Conservation (phyloP, 2,797 vertebrate species). For the Mastacembelus armatus region DNA sequence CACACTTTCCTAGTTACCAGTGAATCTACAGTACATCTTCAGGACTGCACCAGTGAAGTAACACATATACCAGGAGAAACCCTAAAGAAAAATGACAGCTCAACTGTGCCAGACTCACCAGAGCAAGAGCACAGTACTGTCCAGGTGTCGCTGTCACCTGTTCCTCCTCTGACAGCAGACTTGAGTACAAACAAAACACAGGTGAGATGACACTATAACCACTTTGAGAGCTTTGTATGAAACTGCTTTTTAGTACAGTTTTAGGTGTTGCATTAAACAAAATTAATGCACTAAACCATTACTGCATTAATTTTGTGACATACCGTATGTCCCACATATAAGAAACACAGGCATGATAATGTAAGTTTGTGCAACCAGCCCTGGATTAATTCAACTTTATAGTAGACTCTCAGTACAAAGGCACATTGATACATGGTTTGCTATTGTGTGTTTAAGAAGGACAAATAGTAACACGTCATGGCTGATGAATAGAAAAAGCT, state of each 20-base stretch:
- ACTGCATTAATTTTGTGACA: not conserved
- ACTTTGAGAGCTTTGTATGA: not conserved
- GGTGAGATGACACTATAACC: slow-evolving; percentile 45
- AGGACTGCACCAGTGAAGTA: slow-evolving; percentile 14
- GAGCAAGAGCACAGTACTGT: slow-evolving; percentile 13
- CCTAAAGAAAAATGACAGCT: slow-evolving; percentile 31
- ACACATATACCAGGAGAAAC: slow-evolving; percentile 1
- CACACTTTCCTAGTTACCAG: not conserved
- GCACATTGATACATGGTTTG: not conserved
- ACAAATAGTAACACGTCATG: not conserved
- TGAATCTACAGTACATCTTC: slow-evolving; percentile 19
- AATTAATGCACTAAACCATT: not conserved
- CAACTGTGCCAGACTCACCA: slow-evolving; percentile 27
- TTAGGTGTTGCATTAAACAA: too few species aligned
- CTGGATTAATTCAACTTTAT: not conserved
- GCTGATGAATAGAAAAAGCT: not conserved
- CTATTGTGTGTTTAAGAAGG: not conserved
- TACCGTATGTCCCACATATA: not conserved
- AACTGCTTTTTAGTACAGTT: not conserved
- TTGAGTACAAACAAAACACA: slow-evolving; percentile 6
- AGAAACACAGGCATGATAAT: not conserved
- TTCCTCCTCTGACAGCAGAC: slow-evolving; percentile 18
- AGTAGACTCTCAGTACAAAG: too few species aligned
- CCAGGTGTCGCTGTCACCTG: slow-evolving; percentile 24
- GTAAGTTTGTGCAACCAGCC: not conserved